Percentiles rank a stretch among this genome's conserved stretches.
phyloP scores from a whole-genome alignment of 2,113 vertebrate genomes.

The Oenanthe oenanthe region DNA sequence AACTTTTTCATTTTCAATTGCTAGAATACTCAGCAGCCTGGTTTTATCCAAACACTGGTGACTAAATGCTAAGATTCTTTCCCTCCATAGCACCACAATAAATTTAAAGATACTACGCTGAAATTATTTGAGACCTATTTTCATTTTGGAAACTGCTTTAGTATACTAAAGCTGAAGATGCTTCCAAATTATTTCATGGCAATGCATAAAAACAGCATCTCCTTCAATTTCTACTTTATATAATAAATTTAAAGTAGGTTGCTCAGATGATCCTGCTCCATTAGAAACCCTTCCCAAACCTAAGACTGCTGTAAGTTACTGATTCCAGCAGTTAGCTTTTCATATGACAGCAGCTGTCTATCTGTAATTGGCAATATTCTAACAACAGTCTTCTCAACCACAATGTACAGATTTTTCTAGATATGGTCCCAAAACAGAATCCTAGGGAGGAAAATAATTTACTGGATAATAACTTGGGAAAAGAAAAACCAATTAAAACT shows the following conservation, averaged over 20 bases:
- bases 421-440: neutral
- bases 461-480: neutral
- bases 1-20: neutral
- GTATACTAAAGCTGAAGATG: neutral
- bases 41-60: neutral
- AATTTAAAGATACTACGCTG: neutral
- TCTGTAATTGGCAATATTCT: neutral
- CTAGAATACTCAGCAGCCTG: neutral
- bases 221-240: neutral
- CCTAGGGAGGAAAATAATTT: neutral
- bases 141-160: neutral
- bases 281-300: neutral
- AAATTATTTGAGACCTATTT: neutral
- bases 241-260: neutral
- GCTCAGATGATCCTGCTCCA: neutral
- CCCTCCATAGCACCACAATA: neutral
- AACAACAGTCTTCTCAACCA: neutral
- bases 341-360: neutral
- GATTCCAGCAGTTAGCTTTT: neutral
- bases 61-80: neutral
- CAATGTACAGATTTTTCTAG: neutral
- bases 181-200: neutral
- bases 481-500: neutral
- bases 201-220: neutral
- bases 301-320: neutral